Conservation (phyloP, 2,888 invertebrate species). For the Ennomos fuscantarius region DNA sequence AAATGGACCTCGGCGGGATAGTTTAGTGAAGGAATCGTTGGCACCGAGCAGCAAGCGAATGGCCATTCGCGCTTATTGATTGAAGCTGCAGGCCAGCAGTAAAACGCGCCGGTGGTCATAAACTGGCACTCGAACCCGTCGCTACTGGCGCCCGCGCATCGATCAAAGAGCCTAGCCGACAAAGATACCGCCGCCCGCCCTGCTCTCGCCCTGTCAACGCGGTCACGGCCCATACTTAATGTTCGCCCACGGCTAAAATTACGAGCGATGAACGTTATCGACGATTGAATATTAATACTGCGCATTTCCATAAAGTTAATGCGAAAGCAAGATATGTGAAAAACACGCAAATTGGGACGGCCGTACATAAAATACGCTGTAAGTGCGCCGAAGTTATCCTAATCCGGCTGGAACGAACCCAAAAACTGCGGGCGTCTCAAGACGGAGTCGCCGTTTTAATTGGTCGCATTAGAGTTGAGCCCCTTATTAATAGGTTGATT, state of each 20-base stretch:
- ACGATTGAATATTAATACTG: conserved; percentile 73
- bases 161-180: conserved; percentile 75
- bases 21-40: conserved; percentile 49
- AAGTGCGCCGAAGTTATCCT: conserved; percentile 66
- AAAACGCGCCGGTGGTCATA: conserved; percentile 77
- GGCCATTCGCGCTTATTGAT: conserved; percentile 66
- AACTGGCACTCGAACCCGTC: conserved; percentile 73
- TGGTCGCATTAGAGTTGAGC: conserved; percentile 80
- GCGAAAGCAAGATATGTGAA: conserved; percentile 51
- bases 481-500: conserved; percentile 84
- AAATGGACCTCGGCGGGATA: conserved; percentile 48
- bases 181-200: conserved; percentile 66
- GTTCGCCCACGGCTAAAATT: conserved; percentile 73
- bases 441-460: conserved; percentile 81
- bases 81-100: conserved; percentile 70
- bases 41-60: conserved; percentile 58
- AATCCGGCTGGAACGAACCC: conserved; percentile 80
- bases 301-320: conserved; percentile 67
- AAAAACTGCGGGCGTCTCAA: conserved; percentile 82
- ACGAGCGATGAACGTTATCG: conserved; percentile 70
- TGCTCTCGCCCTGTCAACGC: conserved; percentile 77
- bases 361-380: conserved; percentile 52
- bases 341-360: conserved; percentile 47
- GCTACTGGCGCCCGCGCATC: conserved; percentile 77
- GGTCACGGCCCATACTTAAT: conserved; percentile 72